phyloP scores from a whole-genome alignment of 35 echinoderm and acorn worm species.

The Eucidaris tribuloides region DNA sequence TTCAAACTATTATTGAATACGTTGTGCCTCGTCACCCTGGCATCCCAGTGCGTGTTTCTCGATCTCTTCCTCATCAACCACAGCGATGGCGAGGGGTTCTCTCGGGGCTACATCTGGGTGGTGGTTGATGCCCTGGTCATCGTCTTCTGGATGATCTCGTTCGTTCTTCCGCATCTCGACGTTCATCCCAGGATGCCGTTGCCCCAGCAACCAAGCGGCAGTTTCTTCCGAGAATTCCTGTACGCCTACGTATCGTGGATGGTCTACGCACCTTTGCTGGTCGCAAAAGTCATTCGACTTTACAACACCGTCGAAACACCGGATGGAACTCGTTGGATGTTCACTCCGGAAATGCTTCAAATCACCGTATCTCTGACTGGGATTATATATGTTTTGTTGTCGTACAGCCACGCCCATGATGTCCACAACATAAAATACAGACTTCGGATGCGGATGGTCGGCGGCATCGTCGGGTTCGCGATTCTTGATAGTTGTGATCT shows the following conservation, averaged over 20 bases:
- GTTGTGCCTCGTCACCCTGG: slow-evolving; percentile 22
- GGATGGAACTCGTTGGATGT: slow-evolving; percentile 34
- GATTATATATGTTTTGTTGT: slow-evolving; percentile 46
- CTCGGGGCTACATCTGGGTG: slow-evolving; percentile 72
- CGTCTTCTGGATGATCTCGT: slow-evolving; percentile 47
- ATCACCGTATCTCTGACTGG: slow-evolving; percentile 73
- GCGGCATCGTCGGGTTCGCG: slow-evolving; percentile 48
- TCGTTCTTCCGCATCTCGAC: slow-evolving; percentile 35
- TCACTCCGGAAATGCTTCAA: slow-evolving; percentile 66
- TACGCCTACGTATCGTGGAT: slow-evolving; percentile 79
- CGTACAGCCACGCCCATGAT: slow-evolving; percentile 65
- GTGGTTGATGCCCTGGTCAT: slow-evolving; percentile 56
- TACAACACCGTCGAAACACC: slow-evolving; percentile 43
- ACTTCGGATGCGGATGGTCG: slow-evolving; percentile 57
- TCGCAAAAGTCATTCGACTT: slow-evolving; percentile 59
- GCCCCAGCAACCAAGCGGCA: not conserved
- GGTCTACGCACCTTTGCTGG: slow-evolving; percentile 54
- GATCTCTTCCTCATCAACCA: slow-evolving; percentile 77
- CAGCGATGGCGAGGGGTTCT: slow-evolving; percentile 35
- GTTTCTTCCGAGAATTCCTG: slow-evolving; percentile 52
- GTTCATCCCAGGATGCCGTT: slow-evolving; percentile 13
- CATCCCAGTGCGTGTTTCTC: slow-evolving; percentile 51
- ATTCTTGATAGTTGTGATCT: slow-evolving; percentile 74
- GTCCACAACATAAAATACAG: slow-evolving; percentile 55
- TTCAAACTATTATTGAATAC: too few relatives aligned